Evolutionary conservation across 2,797 vertebrate genomes (phyloP), one percentile per base, ranked within the genome.

Genomic region (Octomys mimax): DNA sequence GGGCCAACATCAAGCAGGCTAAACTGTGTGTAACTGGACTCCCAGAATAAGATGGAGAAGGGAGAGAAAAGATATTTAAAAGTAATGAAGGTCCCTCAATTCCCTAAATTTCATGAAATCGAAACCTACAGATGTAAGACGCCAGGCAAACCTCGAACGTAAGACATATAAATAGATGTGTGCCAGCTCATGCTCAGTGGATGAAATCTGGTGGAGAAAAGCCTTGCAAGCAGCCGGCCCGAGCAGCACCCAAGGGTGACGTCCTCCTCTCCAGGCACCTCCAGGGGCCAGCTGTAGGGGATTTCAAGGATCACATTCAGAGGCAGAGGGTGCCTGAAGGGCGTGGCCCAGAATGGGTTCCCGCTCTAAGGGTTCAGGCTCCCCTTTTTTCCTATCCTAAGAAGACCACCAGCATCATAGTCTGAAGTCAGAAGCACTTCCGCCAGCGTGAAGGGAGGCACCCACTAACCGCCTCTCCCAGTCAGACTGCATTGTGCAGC

Each of bases 61-160:
- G 14, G 39, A 59, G 28, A 77, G 28, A 54, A 6, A 62, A 59
- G 59, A 52, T 54, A 64, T 31, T 80, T 42, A 31, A 3, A 26
- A 68, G 31, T 46, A 78, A 79, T 6, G 61, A 46, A 81, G 12
- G 12, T 52, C 31, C 62, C 46, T 31, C 46, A 36, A 39, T 11
- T 87, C 70, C 49, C 28, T 70, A 77, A 91, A 59, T 62, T 75
- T 70, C 24, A 57, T 87, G 24, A 84, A 83, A 94, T 18, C 78
- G n/a, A 57, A 83, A 54, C 42, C 31, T 61, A 57, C 5, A 91
- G 26, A 26, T 75, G 33, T 49, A 70, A 79, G 33, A 78, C 49
- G 61, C 52, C 1, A 16, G n/a, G 71, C 22, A 85, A 86, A 70
- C 59, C 19, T 18, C 11, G 62, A 70, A 85, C 36, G 49, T 84